A percentile compares a stretch with the other conserved stretches of the same genome.
These are phyloP conservation scores for Amyelois transitella DNA, from an alignment of 1,140 invertebrate genomes.

Conservation along the genomic window DNA sequence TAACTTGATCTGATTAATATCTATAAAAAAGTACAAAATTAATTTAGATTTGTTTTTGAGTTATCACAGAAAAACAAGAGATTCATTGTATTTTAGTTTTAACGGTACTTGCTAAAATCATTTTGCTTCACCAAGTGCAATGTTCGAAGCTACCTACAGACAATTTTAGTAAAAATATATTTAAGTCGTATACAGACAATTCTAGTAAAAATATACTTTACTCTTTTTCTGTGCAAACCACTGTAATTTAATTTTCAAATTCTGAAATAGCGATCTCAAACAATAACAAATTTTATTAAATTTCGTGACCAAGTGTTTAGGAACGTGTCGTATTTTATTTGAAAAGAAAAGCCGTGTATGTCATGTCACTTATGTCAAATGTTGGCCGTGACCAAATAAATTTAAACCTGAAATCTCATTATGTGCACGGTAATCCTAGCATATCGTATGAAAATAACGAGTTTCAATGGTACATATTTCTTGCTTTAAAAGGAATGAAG, in stretches of 20 bases:
- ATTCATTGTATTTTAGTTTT: neutral
- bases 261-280: neutral
- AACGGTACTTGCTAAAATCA: neutral
- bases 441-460: too few species aligned
- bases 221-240: too few species aligned
- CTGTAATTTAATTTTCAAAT: too few species aligned
- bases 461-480: conserved; percentile 49
- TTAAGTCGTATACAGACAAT: too few species aligned
- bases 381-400: neutral
- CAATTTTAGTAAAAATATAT: neutral
- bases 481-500: conserved; percentile 41
- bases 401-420: neutral
- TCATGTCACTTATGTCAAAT: neutral
- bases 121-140: neutral
- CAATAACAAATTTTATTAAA: neutral
- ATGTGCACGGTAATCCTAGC: neutral
- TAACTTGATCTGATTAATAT: too few species aligned
- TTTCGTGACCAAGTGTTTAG: too few species aligned
- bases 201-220: too few species aligned
- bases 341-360: neutral
- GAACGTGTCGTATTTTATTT: neutral
- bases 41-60: too few species aligned
- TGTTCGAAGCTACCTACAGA: neutral
- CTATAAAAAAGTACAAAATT: too few species aligned
- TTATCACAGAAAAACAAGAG: neutral